Evolutionary conservation across 2,888 invertebrate genomes (phyloP).

Genomic region (Synergus gifuensis): DNA sequence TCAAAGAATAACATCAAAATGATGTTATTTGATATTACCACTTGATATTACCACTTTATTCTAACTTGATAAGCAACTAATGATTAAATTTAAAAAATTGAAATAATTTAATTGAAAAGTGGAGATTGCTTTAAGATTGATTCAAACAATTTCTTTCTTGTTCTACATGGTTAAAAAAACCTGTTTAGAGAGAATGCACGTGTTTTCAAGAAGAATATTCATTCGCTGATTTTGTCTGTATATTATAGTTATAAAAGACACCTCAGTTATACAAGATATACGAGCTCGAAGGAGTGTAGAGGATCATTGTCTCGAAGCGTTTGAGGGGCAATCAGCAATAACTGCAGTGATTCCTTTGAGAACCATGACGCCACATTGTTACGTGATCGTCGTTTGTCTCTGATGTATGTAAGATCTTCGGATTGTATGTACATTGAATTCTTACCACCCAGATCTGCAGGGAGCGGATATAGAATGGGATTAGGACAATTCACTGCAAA

Average conservation of each 20-base stretch:
- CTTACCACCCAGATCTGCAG: neutral
- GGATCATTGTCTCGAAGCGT: slow-evolving; percentile 54
- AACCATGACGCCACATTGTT: slow-evolving; percentile 65
- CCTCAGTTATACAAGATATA: slow-evolving; percentile 26
- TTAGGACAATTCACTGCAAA: neutral
- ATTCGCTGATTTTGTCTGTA: neutral
- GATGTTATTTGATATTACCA: too few species aligned
- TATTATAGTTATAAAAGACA: slow-evolving; percentile 5
- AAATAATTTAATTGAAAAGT: neutral
- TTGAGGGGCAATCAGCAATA: slow-evolving; percentile 66
- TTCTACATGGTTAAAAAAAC: neutral
- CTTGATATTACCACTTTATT: neutral
- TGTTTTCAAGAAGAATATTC: slow-evolving; percentile 9
- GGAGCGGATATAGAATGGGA: neutral
- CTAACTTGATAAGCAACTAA: neutral
- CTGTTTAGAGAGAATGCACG: slow-evolving; percentile 3
- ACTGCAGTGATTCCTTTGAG: slow-evolving; percentile 64
- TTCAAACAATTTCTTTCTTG: neutral
- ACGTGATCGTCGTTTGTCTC: slow-evolving; percentile 72
- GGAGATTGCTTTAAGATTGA: too few species aligned
- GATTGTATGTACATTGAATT: slow-evolving; percentile 5
- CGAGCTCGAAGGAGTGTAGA: slow-evolving; percentile 42
- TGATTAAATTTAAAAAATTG: neutral
- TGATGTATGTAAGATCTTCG: slow-evolving; percentile 53
- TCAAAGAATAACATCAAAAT: neutral